Evolutionary conservation across 2,888 invertebrate species (phyloP), one percentile per base, ranked within the genome.

Genomic region (Harmothoe impar): DNA sequence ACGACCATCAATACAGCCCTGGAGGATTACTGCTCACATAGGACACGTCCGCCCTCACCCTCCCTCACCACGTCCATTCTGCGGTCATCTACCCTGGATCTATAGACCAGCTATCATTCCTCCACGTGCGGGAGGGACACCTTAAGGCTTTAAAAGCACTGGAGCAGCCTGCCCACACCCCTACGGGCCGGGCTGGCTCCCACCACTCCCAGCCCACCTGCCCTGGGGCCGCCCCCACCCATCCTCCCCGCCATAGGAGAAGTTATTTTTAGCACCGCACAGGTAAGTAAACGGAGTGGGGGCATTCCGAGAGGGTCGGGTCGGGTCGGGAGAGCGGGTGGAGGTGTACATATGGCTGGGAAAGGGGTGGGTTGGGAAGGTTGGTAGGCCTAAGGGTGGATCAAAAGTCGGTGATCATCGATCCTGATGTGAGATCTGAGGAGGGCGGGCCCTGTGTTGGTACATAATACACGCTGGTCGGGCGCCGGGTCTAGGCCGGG

Each of bases 211-310:
- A 43, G 43, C 43, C 43, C 43, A 43, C 43, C 43, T 43, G 43
- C 43, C 43, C 43, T 43, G 43, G 43, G 43, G 23, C 62, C 25
- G 3, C 62, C 62, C 54, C 25, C 23, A 62, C 23, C 1, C 62
- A 62, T n/a, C 62, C 62, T n/a, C 62, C 62, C 62, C 20, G 20
- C 5, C 20, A n/a, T 20, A 5, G 20, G 23, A 62, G 5, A 72
- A 72, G 15, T 72, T 72, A 72, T 72, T 72, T 72, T 72, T 72
- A 72, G 29, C 72, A 29, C 20, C n/a, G 62, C 72, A 72, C 72
- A 72, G 72, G 72, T 72, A 72, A 72, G 25, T 25, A 23, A 25
- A n/a, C 29, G 72, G 72, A 25, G 31, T n/a, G 15, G 31, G 72
- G 72, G 62, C 23, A n/a, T 62, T 5, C 15, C 3, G 43, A 7